phyloP scores from a whole-genome alignment of 2,113 vertebrate genomes.

The Buteo buteo region DNA sequence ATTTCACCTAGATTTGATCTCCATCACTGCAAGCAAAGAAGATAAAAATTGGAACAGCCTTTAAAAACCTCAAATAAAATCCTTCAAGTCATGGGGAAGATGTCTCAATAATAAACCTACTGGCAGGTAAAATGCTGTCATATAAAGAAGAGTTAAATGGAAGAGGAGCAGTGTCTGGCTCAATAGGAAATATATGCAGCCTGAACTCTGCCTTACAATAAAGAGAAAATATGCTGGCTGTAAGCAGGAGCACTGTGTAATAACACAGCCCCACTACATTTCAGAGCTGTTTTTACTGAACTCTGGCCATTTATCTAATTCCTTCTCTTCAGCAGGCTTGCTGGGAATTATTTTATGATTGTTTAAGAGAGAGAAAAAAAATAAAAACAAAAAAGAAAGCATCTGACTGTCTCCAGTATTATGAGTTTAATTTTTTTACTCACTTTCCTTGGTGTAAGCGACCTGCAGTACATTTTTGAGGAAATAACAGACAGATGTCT shows the following conservation, averaged over 20 bases:
- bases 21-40: background rate
- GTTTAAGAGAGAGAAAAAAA: background rate
- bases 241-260: constrained; percentile 3
- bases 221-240: constrained; percentile 35
- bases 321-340: background rate
- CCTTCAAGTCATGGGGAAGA: background rate
- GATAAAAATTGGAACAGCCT: background rate
- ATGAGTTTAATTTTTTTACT: background rate
- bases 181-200: constrained; percentile 26
- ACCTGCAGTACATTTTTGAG: background rate
- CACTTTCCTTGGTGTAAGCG: background rate
- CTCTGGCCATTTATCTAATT: constrained; percentile 43
- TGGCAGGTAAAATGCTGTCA: background rate
- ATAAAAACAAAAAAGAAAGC: background rate
- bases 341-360: background rate
- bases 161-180: background rate
- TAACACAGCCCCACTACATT: constrained; percentile 15
- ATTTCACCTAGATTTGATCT: background rate
- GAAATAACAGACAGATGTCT: background rate
- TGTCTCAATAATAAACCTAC: constrained; percentile 11
- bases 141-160: constrained; percentile 24
- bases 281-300: constrained; percentile 55
- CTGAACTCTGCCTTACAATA: constrained; percentile 37
- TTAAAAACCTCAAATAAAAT: background rate
- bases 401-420: background rate